Base-by-base conservation (phyloP, 2,797 vertebrate genomes). In the Harpagifer antarcticus region DNA sequence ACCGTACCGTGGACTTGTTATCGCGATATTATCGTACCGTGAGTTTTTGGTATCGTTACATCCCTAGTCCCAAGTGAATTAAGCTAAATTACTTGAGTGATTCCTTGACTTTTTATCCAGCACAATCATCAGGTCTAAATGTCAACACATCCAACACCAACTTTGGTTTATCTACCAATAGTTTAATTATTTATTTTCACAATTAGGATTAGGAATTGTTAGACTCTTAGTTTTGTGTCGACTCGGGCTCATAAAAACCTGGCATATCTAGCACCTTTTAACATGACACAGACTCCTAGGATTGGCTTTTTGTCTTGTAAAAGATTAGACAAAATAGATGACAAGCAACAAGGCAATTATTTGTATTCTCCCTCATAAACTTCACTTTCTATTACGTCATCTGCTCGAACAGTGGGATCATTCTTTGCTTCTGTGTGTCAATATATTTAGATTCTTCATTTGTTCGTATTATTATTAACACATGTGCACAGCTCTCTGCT, bases 281-380 rank as follows among this genome's bases (percentile, higher is more conserved):
- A 68, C 49, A 57, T 77, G 73, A 81, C 74, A 79, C 57, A 17
- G 7, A 5, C 50, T 74, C 47, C 58, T 66, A 8, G 20, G 42
- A 55, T 61, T 79, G 58, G 43, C 57, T 71, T 68, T 78, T 74
- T 76, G 88, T 85, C 67, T 64, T 8, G 3, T 65, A 44, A 33
- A 31, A 19, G 54, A 85, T 77, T 75, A 74, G 82, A 71, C 47
- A 72, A 71, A 74, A 70, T 33, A 60, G 72, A 74, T 78, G 72
- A 84, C 79, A 87, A 49, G 48, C 65, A 67, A 63, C 33, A 52
- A 42, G 68, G 62, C 27, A 7, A 6, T 63, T 64, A 64, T 68
- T 66, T 59, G n/a, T 68, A 31, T 68, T 17, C 2, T 14, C 15
- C 58, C 61, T 31, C n/a, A 43, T 77, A 31, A 60, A 56, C 50